A percentile compares a stretch with the other conserved stretches of the same genome.
These are phyloP conservation scores for Enteromius fasciolatus DNA, from an alignment of 2,797 vertebrate species.

Conservation along the genomic window DNA sequence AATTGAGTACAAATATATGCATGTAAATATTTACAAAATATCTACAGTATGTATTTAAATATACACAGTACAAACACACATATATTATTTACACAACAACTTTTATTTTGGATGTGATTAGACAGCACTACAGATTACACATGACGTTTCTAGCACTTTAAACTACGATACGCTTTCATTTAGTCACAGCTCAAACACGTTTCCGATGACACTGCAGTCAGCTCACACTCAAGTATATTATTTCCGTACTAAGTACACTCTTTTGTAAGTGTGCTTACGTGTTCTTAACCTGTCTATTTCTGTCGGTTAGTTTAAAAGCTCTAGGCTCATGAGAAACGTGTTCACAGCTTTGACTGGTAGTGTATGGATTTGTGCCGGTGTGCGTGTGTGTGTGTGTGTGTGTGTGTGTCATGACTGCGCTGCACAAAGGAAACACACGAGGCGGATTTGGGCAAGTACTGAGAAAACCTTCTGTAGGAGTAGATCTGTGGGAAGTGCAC, in stretches of 20 bases:
- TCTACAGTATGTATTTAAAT: no score
- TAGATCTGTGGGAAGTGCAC: conserved; percentile 35
- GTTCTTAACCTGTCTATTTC: neutral
- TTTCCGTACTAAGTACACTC: neutral
- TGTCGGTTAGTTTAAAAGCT: neutral
- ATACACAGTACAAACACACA: no score
- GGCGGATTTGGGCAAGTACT: conserved; percentile 58
- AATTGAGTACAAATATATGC: no score
- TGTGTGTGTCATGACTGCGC: conserved; percentile 43
- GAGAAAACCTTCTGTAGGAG: conserved; percentile 46
- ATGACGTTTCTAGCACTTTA: neutral
- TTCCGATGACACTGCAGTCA: neutral
- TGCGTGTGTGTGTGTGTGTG: no score
- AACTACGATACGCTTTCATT: neutral
- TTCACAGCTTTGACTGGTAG: neutral
- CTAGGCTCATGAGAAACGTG: neutral
- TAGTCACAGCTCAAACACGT: neutral
- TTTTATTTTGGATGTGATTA: no score
- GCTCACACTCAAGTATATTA: neutral
- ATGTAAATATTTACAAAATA: no score
- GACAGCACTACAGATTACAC: neutral
- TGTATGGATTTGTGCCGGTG: no score
- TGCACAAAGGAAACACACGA: conserved; percentile 53
- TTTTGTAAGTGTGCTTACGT: neutral
- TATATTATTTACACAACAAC: no score